Evolutionary conservation across 1,140 invertebrate species (phyloP).

Genomic region (Paraescarpia echinospica): DNA sequence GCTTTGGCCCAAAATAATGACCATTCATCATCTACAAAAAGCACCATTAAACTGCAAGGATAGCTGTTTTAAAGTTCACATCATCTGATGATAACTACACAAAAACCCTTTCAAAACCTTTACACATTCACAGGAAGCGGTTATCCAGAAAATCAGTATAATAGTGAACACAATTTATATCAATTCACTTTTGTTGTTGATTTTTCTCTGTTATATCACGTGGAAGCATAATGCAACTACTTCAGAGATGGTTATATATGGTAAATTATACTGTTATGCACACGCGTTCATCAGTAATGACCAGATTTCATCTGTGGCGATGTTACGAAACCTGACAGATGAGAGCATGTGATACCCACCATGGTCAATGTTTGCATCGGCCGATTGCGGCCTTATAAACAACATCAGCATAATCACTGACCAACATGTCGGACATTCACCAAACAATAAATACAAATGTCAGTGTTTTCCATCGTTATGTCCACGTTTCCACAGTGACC

Average conservation of each 20-base stretch:
- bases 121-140: background rate
- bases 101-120: background rate
- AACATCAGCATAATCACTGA: background rate
- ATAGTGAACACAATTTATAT: background rate
- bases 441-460: conserved; percentile 1
- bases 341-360: background rate
- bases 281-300: background rate
- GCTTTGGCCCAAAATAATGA: background rate
- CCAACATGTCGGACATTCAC: background rate
- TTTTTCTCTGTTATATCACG: background rate
- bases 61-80: background rate
- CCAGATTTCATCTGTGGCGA: background rate
- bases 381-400: background rate
- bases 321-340: background rate
- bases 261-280: background rate
- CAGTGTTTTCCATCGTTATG: background rate
- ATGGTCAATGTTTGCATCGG: background rate
- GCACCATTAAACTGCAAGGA: background rate
- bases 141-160: background rate
- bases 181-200: background rate
- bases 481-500: background rate
- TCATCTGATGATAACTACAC: background rate
- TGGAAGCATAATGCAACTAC: background rate
- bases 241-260: background rate
- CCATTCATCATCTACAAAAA: background rate